Evolutionary conservation across 1,140 invertebrate genomes (phyloP).

Genomic region (Cepaea nemoralis): DNA sequence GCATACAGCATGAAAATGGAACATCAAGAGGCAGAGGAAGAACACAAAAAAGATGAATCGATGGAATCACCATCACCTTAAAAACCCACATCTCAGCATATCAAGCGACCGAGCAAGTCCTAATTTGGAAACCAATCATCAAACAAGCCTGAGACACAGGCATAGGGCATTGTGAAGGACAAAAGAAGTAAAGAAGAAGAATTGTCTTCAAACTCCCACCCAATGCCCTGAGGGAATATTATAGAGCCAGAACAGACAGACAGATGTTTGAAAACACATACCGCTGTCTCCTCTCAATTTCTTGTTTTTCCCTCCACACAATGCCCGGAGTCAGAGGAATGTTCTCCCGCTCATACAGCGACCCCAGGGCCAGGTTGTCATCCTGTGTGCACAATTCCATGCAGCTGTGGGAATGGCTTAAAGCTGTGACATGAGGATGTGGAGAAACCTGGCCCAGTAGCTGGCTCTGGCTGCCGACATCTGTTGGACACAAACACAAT

Average conservation of each 20-base stretch:
- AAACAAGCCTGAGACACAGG: too few species aligned
- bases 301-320: constrained; percentile 78
- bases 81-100: too few species aligned
- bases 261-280: constrained; percentile 37
- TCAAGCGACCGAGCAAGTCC: too few species aligned
- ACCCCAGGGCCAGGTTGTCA: constrained; percentile 29
- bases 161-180: too few species aligned
- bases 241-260: neutral
- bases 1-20: too few species aligned
- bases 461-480: neutral
- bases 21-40: too few species aligned
- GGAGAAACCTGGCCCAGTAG: constrained; percentile 5
- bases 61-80: too few species aligned
- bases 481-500: neutral
- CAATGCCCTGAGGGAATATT: too few species aligned
- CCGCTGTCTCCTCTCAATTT: constrained; percentile 75
- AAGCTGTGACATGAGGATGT: constrained; percentile 11
- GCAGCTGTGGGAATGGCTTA: constrained; percentile 34
- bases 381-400: constrained; percentile 21
- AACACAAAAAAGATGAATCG: too few species aligned
- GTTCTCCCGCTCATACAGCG: constrained; percentile 67
- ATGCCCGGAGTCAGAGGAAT: constrained; percentile 62
- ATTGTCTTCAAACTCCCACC: too few species aligned
- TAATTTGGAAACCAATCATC: too few species aligned
- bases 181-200: too few species aligned